These are phyloP conservation scores for Pholis gunnellus DNA, from an alignment of 2,113 vertebrate species.

Conservation along the genomic window DNA sequence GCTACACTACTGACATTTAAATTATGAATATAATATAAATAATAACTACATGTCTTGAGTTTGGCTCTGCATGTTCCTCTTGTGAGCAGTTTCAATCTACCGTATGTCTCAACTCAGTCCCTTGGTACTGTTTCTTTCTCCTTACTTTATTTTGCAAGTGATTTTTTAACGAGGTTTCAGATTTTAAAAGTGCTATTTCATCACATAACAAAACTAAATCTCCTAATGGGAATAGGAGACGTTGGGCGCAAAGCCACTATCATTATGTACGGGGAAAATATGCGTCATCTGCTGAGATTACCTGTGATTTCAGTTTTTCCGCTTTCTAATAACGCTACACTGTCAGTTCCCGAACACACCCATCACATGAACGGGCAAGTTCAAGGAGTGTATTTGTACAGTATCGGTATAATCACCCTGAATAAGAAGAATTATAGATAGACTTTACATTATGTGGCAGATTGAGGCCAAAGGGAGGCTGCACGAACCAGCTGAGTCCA, in stretches of 20 bases:
- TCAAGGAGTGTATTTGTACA: constrained; percentile 59
- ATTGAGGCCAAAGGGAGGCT: constrained; percentile 53
- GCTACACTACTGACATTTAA: not conserved
- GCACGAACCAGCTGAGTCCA: constrained; percentile 65
- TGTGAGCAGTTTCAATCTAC: not conserved
- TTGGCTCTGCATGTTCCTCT: not conserved
- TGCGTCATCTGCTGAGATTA: constrained; percentile 68
- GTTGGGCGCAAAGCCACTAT: constrained; percentile 17
- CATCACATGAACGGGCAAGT: constrained; percentile 79
- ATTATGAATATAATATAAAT: not conserved
- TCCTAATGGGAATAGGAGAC: constrained; percentile 17
- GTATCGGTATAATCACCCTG: constrained; percentile 40
- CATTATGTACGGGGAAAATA: constrained; percentile 46
- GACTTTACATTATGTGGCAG: constrained; percentile 46
- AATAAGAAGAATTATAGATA: constrained; percentile 55
- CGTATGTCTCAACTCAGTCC: constrained; percentile 33
- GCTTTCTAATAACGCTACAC: constrained; percentile 47
- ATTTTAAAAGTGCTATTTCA: constrained; percentile 15
- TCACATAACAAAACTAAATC: constrained; percentile 45
- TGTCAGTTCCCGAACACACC: constrained; percentile 65
- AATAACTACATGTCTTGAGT: not conserved
- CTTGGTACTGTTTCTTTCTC: not conserved
- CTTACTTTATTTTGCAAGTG: not conserved
- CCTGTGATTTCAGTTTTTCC: constrained; percentile 61
- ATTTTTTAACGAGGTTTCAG: not conserved